Evolutionary conservation across 2,888 invertebrate genomes (phyloP).

Genomic region (Tanaodytes sp.): DNA sequence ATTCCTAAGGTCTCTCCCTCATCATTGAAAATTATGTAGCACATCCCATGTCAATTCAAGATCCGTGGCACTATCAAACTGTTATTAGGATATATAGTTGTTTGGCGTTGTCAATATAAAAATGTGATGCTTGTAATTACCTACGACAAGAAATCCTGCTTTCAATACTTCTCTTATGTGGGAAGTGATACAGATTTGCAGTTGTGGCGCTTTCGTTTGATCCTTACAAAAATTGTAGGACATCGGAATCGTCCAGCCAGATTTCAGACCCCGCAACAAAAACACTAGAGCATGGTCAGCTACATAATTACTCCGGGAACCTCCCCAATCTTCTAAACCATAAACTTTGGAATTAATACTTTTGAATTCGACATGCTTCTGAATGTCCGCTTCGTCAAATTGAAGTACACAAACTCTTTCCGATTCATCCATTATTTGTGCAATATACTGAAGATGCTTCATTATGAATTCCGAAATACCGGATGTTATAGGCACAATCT

Average conservation of each 20-base stretch:
- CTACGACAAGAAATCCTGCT: not conserved
- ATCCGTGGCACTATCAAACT: too few relatives aligned
- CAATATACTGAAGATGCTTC: too few relatives aligned
- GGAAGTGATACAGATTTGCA: not conserved
- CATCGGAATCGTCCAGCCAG: constrained; percentile 38
- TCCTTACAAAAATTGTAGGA: constrained; percentile 29
- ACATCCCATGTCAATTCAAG: too few relatives aligned
- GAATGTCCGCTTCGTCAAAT: constrained; percentile 9
- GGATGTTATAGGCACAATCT: too few relatives aligned
- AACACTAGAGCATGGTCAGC: constrained; percentile 46
- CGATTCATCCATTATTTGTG: not conserved
- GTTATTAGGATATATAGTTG: not conserved
- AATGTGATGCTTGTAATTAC: not conserved
- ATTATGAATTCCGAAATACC: too few relatives aligned
- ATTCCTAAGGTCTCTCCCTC: too few relatives aligned
- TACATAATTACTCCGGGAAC: not conserved
- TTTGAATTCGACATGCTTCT: not conserved
- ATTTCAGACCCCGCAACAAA: constrained; percentile 33
- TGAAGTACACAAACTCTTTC: constrained; percentile 6
- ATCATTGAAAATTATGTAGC: too few relatives aligned
- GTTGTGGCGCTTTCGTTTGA: constrained; percentile 30
- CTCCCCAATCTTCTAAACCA: constrained; percentile 20
- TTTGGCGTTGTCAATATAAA: too few relatives aligned
- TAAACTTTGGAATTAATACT: not conserved
- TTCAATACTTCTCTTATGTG: not conserved